Conservation (phyloP, 2,888 invertebrate species). For the Muschampia plurimacula region DNA sequence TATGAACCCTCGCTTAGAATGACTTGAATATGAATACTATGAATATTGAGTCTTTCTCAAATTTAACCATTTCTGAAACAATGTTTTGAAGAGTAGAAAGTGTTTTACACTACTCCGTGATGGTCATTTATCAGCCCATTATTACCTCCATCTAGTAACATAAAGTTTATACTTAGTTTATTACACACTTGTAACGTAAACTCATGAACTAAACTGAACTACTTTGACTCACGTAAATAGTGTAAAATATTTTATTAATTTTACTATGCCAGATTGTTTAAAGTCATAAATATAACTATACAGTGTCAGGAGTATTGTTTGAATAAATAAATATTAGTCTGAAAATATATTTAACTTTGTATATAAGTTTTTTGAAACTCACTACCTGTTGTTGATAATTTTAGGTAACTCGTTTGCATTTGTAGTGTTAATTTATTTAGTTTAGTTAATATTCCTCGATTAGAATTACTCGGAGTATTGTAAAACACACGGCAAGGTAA, state of each 20-base stretch:
- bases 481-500: neutral
- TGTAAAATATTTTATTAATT: neutral
- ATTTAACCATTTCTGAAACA: neutral
- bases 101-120: slow-evolving; percentile 28
- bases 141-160: neutral
- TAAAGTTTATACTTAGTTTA: neutral
- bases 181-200: neutral
- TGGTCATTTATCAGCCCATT: neutral
- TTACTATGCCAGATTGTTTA: neutral
- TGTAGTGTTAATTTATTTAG: neutral
- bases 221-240: neutral
- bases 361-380: neutral
- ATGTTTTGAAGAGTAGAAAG: neutral
- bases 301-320: neutral
- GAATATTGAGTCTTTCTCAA: neutral
- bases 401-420: neutral
- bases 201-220: neutral
- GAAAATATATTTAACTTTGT: neutral
- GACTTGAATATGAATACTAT: neutral
- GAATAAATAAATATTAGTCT: neutral
- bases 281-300: neutral
- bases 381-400: neutral
- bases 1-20: slow-evolving; percentile 17
- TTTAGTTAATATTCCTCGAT: slow-evolving; percentile 11
- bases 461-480: slow-evolving; percentile 26